Conservation (phyloP, 2,888 invertebrate species). For the Dasysyrphus albostriatus region DNA sequence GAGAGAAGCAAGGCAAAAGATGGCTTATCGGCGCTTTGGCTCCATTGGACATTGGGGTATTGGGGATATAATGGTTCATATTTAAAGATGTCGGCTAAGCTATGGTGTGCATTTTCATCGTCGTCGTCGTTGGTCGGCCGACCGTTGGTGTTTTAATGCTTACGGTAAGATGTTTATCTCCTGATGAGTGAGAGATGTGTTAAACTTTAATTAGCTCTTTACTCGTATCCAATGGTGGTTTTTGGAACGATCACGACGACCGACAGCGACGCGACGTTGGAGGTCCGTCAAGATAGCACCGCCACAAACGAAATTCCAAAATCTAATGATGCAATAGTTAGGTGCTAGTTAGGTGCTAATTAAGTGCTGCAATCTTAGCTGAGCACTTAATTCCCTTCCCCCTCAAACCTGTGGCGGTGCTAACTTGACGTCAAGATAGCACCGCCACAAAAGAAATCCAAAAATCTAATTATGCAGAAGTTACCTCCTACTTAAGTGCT, state of each 20-base stretch:
- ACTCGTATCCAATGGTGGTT: constrained; percentile 32
- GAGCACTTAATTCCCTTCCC: too few relatives aligned
- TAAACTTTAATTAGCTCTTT: constrained; percentile 74
- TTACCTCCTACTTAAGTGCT: too few relatives aligned
- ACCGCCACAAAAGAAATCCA: too few relatives aligned
- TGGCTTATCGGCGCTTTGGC: constrained; percentile 67
- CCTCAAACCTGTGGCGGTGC: too few relatives aligned
- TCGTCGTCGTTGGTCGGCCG: constrained; percentile 6
- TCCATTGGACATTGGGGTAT: constrained; percentile 34
- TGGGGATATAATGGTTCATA: constrained; percentile 15
- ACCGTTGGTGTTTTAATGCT: constrained; percentile 64
- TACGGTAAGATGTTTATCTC: constrained; percentile 71
- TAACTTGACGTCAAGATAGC: too few relatives aligned
- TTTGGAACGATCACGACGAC: constrained; percentile 11
- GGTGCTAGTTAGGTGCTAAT: too few relatives aligned
- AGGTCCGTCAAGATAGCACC: too few relatives aligned
- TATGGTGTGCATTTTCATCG: constrained; percentile 19
- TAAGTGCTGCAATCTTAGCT: too few relatives aligned
- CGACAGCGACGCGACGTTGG: neutral
- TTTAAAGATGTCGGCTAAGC: constrained; percentile 49
- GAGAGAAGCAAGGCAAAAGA: constrained; percentile 38
- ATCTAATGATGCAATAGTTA: too few relatives aligned
- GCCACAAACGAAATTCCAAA: too few relatives aligned
- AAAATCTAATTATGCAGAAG: too few relatives aligned
- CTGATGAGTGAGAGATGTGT: constrained; percentile 66